Evolutionary conservation across 2,113 vertebrate species (phyloP).

Genomic region (Condylura cristata): DNA sequence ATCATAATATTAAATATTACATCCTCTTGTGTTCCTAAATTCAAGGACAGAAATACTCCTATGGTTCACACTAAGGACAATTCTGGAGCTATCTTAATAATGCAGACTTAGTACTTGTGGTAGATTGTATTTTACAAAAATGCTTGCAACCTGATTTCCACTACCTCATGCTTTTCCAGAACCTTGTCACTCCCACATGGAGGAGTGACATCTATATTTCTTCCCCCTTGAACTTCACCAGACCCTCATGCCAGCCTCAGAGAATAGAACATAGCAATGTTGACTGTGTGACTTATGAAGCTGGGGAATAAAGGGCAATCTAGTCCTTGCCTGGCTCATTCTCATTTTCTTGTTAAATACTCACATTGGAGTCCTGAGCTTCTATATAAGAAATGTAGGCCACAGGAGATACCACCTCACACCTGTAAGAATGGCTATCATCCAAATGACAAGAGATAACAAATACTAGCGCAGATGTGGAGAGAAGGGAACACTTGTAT

Average conservation of each 20-base stretch:
- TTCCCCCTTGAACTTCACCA: background rate
- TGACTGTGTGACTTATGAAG: background rate
- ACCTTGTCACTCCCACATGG: background rate
- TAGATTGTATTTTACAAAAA: background rate
- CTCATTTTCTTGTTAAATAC: background rate
- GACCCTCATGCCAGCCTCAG: background rate
- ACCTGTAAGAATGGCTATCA: background rate
- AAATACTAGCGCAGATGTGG: background rate
- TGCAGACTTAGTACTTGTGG: background rate
- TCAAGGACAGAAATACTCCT: constrained; percentile 20
- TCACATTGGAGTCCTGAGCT: constrained; percentile 4
- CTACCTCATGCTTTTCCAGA: background rate
- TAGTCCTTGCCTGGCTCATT: background rate
- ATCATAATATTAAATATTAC: background rate
- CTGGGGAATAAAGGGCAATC: background rate
- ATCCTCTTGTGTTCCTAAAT: background rate
- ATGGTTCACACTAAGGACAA: background rate
- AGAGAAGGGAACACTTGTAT: background rate
- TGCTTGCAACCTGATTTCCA: background rate
- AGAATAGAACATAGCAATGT: background rate
- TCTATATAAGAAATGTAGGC: constrained; percentile 18
- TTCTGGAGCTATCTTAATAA: background rate
- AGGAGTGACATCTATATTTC: background rate
- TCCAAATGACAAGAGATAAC: background rate
- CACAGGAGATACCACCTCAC: background rate